Conservation (phyloP, 2,113 vertebrate genomes). For the Globicephala melas region DNA sequence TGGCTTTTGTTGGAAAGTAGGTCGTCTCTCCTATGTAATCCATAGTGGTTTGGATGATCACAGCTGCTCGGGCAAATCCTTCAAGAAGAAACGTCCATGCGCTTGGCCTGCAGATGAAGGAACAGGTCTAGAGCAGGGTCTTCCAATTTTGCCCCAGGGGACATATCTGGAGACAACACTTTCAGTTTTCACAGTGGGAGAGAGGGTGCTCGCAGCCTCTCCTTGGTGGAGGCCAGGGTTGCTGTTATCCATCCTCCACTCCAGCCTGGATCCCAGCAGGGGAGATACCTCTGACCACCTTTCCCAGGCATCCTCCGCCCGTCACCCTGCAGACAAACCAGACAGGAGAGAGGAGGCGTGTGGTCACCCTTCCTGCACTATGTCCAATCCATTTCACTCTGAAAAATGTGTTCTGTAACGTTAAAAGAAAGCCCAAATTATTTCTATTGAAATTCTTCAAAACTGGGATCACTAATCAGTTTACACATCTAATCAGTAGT, state of each 20-base stretch:
- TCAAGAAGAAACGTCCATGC: neutral
- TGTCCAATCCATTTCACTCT: neutral
- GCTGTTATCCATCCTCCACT: accelerated
- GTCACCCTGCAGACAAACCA: neutral
- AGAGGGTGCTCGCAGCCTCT: accelerated
- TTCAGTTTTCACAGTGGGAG: no score
- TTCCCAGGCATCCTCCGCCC: neutral
- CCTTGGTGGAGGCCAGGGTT: neutral
- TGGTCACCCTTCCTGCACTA: neutral
- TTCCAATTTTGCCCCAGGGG: neutral
- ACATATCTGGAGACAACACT: neutral
- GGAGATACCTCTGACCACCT: neutral
- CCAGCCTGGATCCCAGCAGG: neutral
- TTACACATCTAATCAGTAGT: neutral
- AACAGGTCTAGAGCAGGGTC: neutral
- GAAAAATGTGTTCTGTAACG: neutral
- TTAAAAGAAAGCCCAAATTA: neutral
- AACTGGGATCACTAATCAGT: neutral
- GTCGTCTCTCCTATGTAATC: neutral
- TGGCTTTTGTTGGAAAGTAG: neutral
- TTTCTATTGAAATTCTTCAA: neutral
- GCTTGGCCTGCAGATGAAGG: neutral
- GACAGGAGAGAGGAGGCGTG: neutral
- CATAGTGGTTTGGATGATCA: neutral
- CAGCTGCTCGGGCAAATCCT: no score